Evolutionary conservation across 2,113 vertebrate genomes (phyloP).

Genomic region (Nycticebus coucang): DNA sequence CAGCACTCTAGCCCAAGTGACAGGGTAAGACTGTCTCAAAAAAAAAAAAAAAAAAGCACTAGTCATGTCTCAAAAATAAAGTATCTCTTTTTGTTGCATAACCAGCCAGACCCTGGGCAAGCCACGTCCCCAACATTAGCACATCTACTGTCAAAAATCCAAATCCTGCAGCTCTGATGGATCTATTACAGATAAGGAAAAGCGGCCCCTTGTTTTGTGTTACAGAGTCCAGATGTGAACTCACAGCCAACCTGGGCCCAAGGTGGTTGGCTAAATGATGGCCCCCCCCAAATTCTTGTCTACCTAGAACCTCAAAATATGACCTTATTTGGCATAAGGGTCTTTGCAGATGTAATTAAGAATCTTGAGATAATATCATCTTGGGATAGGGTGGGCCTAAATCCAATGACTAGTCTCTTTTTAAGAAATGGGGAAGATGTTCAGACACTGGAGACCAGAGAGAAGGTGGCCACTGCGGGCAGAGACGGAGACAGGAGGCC

Average conservation of each 20-base stretch:
- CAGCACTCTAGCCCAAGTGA: too few species aligned
- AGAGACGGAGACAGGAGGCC: neutral
- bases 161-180: neutral
- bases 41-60: slow-evolving; percentile 5
- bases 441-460: neutral
- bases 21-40: too few species aligned
- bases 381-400: neutral
- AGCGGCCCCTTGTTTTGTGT: neutral
- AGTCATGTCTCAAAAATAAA: slow-evolving; percentile 1
- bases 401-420: neutral
- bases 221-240: neutral
- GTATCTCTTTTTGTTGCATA: neutral
- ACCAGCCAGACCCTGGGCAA: neutral
- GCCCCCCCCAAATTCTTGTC: neutral
- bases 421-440: neutral
- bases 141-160: neutral
- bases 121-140: neutral
- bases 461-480: neutral
- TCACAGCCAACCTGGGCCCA: neutral
- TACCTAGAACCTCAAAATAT: neutral
- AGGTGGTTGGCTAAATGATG: neutral
- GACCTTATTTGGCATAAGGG: neutral
- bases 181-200: neutral
- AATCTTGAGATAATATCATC: neutral
- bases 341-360: neutral